phyloP scores from a whole-genome alignment of 2,888 invertebrate species.

The Lampropteryx suffumata region DNA sequence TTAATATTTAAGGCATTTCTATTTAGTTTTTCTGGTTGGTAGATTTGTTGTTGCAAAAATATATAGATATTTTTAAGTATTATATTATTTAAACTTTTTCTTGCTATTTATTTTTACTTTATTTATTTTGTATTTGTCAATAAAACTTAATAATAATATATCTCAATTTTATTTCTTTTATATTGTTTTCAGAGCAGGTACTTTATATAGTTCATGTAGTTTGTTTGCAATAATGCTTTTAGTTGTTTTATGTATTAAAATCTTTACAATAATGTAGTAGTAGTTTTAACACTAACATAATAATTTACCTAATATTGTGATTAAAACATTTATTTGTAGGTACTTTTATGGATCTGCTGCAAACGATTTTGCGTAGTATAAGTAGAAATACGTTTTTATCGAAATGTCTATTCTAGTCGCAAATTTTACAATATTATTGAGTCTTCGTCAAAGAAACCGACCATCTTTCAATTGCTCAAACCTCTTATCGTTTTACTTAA shows the following conservation, averaged over 20 bases:
- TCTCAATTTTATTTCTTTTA: constrained; percentile 15
- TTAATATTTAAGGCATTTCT: too few relatives aligned
- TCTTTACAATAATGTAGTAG: constrained; percentile 22
- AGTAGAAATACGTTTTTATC: too few relatives aligned
- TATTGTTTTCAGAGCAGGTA: constrained; percentile 34
- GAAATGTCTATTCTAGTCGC: too few relatives aligned
- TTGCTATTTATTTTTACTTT: constrained; percentile 8
- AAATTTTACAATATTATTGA: too few relatives aligned
- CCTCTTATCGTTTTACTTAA: too few relatives aligned
- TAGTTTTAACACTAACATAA: constrained; percentile 4
- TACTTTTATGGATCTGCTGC: background rate
- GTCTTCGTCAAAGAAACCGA: too few relatives aligned
- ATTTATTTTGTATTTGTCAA: constrained; percentile 4
- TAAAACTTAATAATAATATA: constrained; percentile 12
- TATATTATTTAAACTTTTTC: constrained; percentile 4
- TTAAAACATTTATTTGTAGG: too few relatives aligned
- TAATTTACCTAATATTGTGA: constrained; percentile 1
- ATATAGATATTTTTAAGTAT: too few relatives aligned
- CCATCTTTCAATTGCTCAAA: too few relatives aligned
- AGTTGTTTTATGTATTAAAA: constrained; percentile 35
- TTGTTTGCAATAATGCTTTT: constrained; percentile 33
- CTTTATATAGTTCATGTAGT: constrained; percentile 22
- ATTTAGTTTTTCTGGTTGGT: background rate
- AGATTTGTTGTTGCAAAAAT: too few relatives aligned
- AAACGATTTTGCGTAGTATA: too few relatives aligned